Evolutionary conservation across 2,888 invertebrate species (phyloP), one percentile per base, ranked within the genome.

Genomic region (Falcaria lacertinaria): DNA sequence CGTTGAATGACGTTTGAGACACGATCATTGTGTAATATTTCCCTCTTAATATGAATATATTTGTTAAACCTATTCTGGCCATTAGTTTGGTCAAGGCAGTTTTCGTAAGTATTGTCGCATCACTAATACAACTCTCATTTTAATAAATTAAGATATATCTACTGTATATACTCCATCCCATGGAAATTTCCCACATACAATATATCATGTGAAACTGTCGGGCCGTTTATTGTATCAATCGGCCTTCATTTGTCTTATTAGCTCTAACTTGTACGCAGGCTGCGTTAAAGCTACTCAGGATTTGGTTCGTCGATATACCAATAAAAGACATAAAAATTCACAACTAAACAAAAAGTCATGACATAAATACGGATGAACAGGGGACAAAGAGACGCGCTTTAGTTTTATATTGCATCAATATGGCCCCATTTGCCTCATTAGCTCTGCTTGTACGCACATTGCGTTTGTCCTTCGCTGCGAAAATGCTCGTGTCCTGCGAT

Each of bases 71-170:
- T 73, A 75, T 86, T 84, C 80, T 80, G 65, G 52, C 72, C 64
- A 69, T 75, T 79, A 76, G 74, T 69, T 77, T 73, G 77, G 77
- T 80, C 85, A 87, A 87, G 86, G 84, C 52, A 60, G 57, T 82
- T 82, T 81, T 85, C 77, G 80, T 77, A 78, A 83, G 68, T 62
- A 71, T 74, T 78, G 73, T 74, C 74, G 75, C 69, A 71, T 60
- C 57, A 60, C 50, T 54, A 47, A 22, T 39, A 36, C 50, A 28
- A 47, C 52, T 49, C 46, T 54, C 57, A 61, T 60, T 47, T 49
- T 41, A 47, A 48, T 54, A 46, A 49, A 62, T 64, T 61, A 52
- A 49, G 48, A 53, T 54, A 44, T 37, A 52, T 60, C n/a, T n/a
- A n/a, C n/a, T n/a, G n/a, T n/a, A n/a, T n/a, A n/a, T n/a, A n/a